These are phyloP conservation scores for Congeria kusceri DNA, from an alignment of 2,888 invertebrate species.

Conservation along the genomic window DNA sequence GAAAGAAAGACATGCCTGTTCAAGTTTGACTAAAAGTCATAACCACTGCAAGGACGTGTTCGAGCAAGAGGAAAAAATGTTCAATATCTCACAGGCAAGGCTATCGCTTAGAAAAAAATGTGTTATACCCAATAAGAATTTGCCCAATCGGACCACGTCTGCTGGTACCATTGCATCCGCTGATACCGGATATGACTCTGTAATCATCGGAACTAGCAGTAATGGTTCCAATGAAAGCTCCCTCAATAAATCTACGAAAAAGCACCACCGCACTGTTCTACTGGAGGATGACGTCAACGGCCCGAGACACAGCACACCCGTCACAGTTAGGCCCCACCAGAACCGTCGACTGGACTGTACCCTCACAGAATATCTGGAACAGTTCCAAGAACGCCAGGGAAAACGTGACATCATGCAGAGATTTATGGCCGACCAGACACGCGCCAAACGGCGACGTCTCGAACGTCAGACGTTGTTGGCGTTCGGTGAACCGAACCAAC, in stretches of 20 bases:
- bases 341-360: slow-evolving; percentile 29
- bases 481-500: slow-evolving; percentile 34
- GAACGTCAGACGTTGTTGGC: slow-evolving; percentile 24
- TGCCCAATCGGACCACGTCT: slow-evolving; percentile 24
- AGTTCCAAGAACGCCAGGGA: slow-evolving; percentile 35
- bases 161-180: slow-evolving; percentile 38
- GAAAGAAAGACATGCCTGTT: slow-evolving; percentile 47
- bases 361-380: slow-evolving; percentile 3
- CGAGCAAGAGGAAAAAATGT: slow-evolving; percentile 20
- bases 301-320: slow-evolving; percentile 54
- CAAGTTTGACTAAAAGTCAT: neutral
- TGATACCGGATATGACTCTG: slow-evolving; percentile 43
- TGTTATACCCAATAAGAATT: neutral
- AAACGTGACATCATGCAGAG: slow-evolving; percentile 45
- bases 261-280: neutral
- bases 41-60: slow-evolving; percentile 49
- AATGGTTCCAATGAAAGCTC: neutral
- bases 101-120: slow-evolving; percentile 42
- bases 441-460: slow-evolving; percentile 6
- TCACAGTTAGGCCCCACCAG: neutral
- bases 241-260: neutral
- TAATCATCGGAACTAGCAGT: neutral
- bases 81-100: slow-evolving; percentile 22
- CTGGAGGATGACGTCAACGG: slow-evolving; percentile 1
- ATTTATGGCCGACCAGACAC: slow-evolving; percentile 47